Evolutionary conservation across 2,797 vertebrate genomes (phyloP).

Genomic region (Girardinus metallicus): DNA sequence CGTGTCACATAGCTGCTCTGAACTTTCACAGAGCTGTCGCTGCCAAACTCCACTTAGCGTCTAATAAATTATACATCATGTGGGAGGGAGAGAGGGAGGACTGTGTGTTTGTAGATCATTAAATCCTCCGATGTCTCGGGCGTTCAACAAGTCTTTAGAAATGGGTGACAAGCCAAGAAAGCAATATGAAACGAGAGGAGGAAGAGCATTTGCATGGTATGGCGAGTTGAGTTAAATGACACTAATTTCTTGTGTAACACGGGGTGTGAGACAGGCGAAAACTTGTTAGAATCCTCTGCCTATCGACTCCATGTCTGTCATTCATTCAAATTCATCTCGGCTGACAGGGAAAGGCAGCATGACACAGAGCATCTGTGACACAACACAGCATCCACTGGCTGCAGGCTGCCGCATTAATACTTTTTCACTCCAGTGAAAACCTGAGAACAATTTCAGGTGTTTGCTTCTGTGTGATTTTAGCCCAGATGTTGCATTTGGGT

Average conservation of each 20-base stretch:
- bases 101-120: slow-evolving; percentile 44
- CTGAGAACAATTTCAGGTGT: not conserved
- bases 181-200: slow-evolving; percentile 14
- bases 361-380: slow-evolving; percentile 35
- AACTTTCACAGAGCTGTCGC: slow-evolving; percentile 46
- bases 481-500: not conserved
- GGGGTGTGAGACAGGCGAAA: slow-evolving; percentile 29
- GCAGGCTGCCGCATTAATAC: slow-evolving; percentile 22
- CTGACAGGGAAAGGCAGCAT: slow-evolving; percentile 31
- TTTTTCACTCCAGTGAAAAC: slow-evolving; percentile 12
- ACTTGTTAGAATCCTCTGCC: slow-evolving; percentile 17
- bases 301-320: slow-evolving; percentile 25
- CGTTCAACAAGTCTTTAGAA: slow-evolving; percentile 60
- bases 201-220: slow-evolving; percentile 12
- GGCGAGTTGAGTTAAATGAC: slow-evolving; percentile 32
- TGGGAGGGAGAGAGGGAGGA: slow-evolving; percentile 33
- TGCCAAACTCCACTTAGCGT: slow-evolving; percentile 59
- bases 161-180: slow-evolving; percentile 34
- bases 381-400: slow-evolving; percentile 37
- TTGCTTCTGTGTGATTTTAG: not conserved
- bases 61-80: slow-evolving; percentile 70
- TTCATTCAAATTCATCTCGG: slow-evolving; percentile 48
- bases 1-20: slow-evolving; percentile 62
- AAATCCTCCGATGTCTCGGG: slow-evolving; percentile 37
- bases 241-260: slow-evolving; percentile 33